Evolutionary conservation across 2,113 vertebrate species (phyloP).

Genomic region (Bambusicola thoracicus): DNA sequence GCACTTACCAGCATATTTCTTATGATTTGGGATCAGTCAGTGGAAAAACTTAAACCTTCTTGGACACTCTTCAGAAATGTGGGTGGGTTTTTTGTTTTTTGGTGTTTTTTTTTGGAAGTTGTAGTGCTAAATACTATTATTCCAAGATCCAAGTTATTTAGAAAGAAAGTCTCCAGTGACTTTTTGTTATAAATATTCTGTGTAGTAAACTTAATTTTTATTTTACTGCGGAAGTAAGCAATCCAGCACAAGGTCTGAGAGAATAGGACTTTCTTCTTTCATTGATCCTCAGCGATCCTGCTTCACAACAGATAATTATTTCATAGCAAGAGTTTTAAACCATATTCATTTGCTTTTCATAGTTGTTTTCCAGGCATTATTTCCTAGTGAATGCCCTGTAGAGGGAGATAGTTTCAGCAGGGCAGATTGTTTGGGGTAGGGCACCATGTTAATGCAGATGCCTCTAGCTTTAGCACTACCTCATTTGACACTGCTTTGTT

Average conservation of each 20-base stretch:
- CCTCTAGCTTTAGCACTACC: neutral
- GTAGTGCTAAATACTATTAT: neutral
- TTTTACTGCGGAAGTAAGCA: neutral
- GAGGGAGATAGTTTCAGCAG: neutral
- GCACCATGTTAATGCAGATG: neutral
- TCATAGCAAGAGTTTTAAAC: neutral
- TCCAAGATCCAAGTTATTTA: neutral
- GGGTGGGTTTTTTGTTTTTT: too few species aligned
- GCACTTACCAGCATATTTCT: fast-evolving
- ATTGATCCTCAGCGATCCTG: neutral
- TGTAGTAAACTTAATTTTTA: neutral
- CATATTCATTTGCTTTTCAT: neutral
- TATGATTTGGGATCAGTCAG: neutral
- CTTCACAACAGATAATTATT: neutral
- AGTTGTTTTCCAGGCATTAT: neutral
- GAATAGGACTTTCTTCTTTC: fast-evolving
- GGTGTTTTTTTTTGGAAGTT: neutral
- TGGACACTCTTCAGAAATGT: neutral
- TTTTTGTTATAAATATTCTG: neutral
- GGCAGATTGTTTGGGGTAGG: neutral
- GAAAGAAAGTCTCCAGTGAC: too few species aligned
- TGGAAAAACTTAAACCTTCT: neutral
- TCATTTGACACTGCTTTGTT: neutral
- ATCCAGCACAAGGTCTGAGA: neutral
- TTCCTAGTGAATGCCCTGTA: neutral